phyloP scores from a whole-genome alignment of 1,140 invertebrate species.

The Nilaparvata lugens region DNA sequence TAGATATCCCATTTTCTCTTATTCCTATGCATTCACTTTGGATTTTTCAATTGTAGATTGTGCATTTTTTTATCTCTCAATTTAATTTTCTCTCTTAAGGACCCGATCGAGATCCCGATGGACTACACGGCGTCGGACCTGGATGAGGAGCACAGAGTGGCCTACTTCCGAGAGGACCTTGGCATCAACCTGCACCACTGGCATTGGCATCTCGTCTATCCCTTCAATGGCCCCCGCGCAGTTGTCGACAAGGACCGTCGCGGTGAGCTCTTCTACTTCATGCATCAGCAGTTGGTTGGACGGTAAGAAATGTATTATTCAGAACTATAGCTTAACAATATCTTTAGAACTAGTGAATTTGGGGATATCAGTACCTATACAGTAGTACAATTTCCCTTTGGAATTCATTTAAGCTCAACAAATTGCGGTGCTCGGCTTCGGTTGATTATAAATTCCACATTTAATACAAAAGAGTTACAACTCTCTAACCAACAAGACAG shows the following conservation, averaged over 20 bases:
- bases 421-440: no score
- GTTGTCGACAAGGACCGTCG: conserved; percentile 58
- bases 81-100: conserved; percentile 18
- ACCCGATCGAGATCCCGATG: conserved; percentile 54
- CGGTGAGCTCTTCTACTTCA: conserved; percentile 69
- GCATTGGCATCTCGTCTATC: conserved; percentile 50
- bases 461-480: no score
- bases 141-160: conserved; percentile 60
- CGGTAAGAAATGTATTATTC: conserved; percentile 33
- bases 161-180: conserved; percentile 63
- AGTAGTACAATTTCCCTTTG: no score
- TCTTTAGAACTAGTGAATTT: no score
- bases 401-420: no score
- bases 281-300: conserved; percentile 64
- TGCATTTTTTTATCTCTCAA: no score
- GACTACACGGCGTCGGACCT: conserved; percentile 63
- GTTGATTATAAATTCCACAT: no score
- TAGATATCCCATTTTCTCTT: no score
- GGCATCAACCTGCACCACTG: conserved; percentile 71
- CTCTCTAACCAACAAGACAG: no score
- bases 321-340: no score
- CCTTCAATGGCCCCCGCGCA: conserved; percentile 30
- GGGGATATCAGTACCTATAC: no score
- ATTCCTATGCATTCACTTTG: background rate
- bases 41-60: background rate